A percentile compares a stretch with the other conserved stretches of the same genome.
These are phyloP conservation scores for Alentia gelatinosa DNA, from an alignment of 2,888 invertebrate species.

Conservation along the genomic window DNA sequence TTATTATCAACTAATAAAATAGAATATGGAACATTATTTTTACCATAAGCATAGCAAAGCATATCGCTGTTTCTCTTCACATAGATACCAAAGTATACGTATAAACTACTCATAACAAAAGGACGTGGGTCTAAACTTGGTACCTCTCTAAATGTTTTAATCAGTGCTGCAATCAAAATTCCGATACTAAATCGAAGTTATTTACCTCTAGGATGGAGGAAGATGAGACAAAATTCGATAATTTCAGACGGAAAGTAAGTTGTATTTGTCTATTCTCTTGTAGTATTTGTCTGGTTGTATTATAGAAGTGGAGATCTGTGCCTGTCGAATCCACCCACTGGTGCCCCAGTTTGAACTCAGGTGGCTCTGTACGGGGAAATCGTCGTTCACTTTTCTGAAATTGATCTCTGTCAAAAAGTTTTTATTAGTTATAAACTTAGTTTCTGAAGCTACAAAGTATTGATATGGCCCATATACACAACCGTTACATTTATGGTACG, in stretches of 20 bases:
- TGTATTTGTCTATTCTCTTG: not conserved
- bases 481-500: too few relatives aligned
- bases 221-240: not conserved
- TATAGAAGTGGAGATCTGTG: not conserved
- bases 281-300: not conserved
- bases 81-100: too few relatives aligned
- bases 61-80: too few relatives aligned
- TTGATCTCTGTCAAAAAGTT: too few relatives aligned
- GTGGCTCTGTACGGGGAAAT: not conserved
- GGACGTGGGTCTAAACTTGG: too few relatives aligned
- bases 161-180: not conserved
- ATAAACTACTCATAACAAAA: too few relatives aligned
- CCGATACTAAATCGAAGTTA: too few relatives aligned
- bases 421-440: too few relatives aligned
- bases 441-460: too few relatives aligned
- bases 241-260: not conserved
- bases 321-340: not conserved
- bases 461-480: too few relatives aligned
- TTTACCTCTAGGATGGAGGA: not conserved
- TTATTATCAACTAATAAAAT: too few relatives aligned
- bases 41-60: not conserved
- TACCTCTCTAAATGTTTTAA: too few relatives aligned
- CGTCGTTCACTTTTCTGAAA: not conserved
- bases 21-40: not conserved
- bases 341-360: not conserved